Percentiles rank a stretch among this genome's conserved stretches.
phyloP scores from a whole-genome alignment of 92 coral and sea anemone genomes.

The Palythoa grandis region DNA sequence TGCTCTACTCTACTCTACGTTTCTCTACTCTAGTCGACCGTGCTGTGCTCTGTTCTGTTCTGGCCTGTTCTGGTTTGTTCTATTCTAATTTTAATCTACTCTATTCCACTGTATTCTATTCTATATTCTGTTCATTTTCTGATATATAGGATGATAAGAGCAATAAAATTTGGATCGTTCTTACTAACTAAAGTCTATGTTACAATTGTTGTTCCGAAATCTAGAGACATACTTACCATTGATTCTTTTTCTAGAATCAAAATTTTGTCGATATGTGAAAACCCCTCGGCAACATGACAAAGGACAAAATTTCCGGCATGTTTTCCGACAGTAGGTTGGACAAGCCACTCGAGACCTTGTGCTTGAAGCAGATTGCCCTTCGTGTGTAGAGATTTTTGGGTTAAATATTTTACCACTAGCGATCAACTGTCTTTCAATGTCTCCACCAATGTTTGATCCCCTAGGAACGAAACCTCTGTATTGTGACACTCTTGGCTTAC shows the following conservation, averaged over 20 bases:
- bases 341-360: slow-evolving; percentile 37
- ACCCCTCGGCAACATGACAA: slow-evolving; percentile 34
- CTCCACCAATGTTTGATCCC: not conserved
- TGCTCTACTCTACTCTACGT: too few relatives aligned
- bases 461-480: slow-evolving; percentile 9
- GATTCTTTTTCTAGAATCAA: not conserved
- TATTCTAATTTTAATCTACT: too few relatives aligned
- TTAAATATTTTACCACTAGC: not conserved
- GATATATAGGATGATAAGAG: too few relatives aligned
- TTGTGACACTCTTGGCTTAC: slow-evolving; percentile 13
- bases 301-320: slow-evolving; percentile 43
- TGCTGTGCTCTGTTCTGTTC: too few relatives aligned
- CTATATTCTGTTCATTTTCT: too few relatives aligned
- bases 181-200: too few relatives aligned
- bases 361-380: not conserved
- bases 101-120: too few relatives aligned
- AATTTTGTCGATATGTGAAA: not conserved
- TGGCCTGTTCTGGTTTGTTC: too few relatives aligned
- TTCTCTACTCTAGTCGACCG: too few relatives aligned
- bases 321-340: slow-evolving; percentile 24
- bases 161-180: too few relatives aligned
- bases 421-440: not conserved
- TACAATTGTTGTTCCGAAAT: too few relatives aligned
- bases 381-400: not conserved
- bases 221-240: not conserved